Evolutionary conservation across 2,113 vertebrate species (phyloP).

Genomic region (Eurystomus gularis): DNA sequence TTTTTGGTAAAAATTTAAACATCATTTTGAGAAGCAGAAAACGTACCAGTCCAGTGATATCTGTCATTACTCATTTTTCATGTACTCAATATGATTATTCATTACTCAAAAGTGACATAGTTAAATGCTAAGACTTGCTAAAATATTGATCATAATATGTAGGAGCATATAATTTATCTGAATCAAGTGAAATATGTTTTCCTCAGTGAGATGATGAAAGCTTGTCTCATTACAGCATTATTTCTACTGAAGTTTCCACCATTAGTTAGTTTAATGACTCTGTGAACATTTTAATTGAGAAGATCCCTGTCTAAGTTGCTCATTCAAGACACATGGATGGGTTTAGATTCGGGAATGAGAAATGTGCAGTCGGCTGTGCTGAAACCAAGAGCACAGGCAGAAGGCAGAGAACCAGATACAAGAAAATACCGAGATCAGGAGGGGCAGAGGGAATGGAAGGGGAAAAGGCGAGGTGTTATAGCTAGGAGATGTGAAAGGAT

Average conservation of each 20-base stretch:
- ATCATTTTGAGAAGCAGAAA: conserved; percentile 35
- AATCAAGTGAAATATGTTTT: conserved; percentile 64
- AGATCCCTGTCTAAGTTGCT: conserved; percentile 14
- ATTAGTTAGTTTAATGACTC: conserved; percentile 59
- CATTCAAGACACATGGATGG: conserved; percentile 21
- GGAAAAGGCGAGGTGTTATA: background rate
- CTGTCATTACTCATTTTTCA: conserved; percentile 59
- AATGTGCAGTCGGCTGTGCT: background rate
- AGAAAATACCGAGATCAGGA: background rate
- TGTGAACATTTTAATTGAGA: conserved; percentile 40
- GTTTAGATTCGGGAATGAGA: background rate
- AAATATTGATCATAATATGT: conserved; percentile 66
- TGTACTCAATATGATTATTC: conserved; percentile 26
- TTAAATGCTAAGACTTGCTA: conserved; percentile 60
- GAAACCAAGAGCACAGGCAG: background rate
- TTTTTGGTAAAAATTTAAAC: conserved; percentile 41
- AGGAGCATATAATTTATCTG: conserved; percentile 55
- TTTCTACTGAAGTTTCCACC: conserved; percentile 57
- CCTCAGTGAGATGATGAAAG: conserved; percentile 56
- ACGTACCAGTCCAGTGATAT: conserved; percentile 38
- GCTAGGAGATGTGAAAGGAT: background rate
- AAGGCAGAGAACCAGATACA: background rate
- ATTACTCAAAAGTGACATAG: conserved; percentile 65
- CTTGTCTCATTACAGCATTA: conserved; percentile 62
- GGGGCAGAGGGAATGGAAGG: background rate